Conservation (phyloP, 1,140 invertebrate genomes). For the Drosophila gunungcola region DNA sequence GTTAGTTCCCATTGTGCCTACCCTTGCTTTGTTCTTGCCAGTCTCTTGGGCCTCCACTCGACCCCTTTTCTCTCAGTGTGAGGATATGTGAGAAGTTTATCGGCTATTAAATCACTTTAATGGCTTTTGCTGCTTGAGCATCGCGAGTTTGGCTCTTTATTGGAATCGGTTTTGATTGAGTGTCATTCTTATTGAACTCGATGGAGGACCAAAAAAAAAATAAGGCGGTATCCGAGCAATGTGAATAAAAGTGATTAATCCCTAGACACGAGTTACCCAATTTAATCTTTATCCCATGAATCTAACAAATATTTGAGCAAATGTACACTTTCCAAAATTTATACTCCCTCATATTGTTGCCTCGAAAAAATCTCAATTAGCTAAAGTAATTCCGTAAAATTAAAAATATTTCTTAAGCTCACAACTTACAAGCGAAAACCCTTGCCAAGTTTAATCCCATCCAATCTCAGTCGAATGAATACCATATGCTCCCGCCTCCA, state of each 20-base stretch:
- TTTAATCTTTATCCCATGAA: not conserved
- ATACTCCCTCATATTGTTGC: not conserved
- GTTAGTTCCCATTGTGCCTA: conserved; percentile 42
- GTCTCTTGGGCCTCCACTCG: conserved; percentile 1
- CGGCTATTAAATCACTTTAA: conserved; percentile 79
- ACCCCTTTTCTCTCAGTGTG: conserved; percentile 49
- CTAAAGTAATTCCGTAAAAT: conserved; percentile 8
- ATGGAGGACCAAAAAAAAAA: not conserved
- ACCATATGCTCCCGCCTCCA: conserved; percentile 34
- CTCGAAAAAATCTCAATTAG: not conserved
- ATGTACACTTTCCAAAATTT: too few species aligned
- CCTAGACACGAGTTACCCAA: not conserved
- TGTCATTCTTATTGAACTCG: conserved; percentile 20
- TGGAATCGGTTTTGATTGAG: conserved; percentile 17
- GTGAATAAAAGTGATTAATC: too few species aligned
- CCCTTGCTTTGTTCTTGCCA: conserved; percentile 22
- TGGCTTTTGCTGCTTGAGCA: conserved; percentile 44
- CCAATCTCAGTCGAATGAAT: conserved; percentile 27
- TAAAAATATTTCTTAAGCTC: conserved; percentile 19
- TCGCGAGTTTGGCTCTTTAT: conserved; percentile 19
- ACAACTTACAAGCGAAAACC: conserved; percentile 9
- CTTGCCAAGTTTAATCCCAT: conserved; percentile 30
- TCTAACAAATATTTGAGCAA: too few species aligned
- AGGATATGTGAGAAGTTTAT: conserved; percentile 67
- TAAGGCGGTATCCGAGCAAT: not conserved